Evolutionary conservation across 2,888 invertebrate genomes (phyloP), one percentile per base, ranked within the genome.

Genomic region (Pristionchus arcanus): DNA sequence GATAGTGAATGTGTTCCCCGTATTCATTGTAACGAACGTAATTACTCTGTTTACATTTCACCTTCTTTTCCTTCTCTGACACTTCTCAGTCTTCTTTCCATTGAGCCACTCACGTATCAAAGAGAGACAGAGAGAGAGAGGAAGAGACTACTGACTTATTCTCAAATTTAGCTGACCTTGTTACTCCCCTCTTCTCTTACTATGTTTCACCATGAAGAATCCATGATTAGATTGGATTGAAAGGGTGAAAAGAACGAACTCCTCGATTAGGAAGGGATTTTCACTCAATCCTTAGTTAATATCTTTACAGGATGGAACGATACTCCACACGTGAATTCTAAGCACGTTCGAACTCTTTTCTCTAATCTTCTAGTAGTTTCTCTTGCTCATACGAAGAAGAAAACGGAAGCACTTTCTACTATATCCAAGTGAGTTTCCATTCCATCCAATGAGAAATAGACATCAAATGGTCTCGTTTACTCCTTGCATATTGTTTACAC

Each of bases 301-400:
- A 28, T 84, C 53, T 49, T 83, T 83, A 2, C 84, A 84, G 84
- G 42, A 21, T 84, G 84, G 84, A 55, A 31, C 28, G 84, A 84
- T 9, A 34, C 53, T 55, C 55, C 49, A n/a, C 87, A 87, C 37
- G 71, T 87, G 19, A 87, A 87, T 66, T 87, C 87, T 19, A 53
- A 21, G 9, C 87, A 87, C 53, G 87, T 87, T 16, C 87, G 87
- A 19, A 37, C 87, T 49, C 87, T 87, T 37, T 87, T 87, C 71
- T 53, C 49, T 31, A 87, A 87, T 71, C 87, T 87, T 15, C 71
- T 87, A 28, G 49, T 87, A 21, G 87, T 87, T 59, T 87, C 87
- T 28, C 53, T 87, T 7, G 87, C 87, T 68, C 87, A 87, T 31
- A 87, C 87, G 19, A 87, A 87, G 71, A 87, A 71, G 71, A 42